Conservation (phyloP, 2,113 vertebrate genomes). For the Turnix velox region DNA sequence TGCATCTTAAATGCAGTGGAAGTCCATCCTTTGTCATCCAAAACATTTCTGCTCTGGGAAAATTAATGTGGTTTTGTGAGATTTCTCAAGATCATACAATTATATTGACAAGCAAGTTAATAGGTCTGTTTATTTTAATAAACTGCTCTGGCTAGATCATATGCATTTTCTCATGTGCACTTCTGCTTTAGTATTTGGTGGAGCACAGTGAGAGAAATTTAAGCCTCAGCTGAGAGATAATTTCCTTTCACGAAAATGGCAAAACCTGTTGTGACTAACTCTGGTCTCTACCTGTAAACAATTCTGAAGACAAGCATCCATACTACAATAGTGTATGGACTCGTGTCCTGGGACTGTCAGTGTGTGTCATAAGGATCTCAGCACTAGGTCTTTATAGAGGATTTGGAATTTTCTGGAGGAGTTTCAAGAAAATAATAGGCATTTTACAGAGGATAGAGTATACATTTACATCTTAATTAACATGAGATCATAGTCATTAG, state of each 20-base stretch:
- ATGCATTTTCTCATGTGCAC: not conserved
- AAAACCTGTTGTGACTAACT: conserved; percentile 26
- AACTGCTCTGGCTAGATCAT: not conserved
- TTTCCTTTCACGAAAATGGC: conserved; percentile 9
- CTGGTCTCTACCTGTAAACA: not conserved
- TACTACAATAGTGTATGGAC: not conserved
- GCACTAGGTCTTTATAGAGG: not conserved
- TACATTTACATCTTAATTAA: not conserved
- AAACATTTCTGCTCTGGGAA: not conserved
- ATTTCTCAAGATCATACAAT: not conserved
- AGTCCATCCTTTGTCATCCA: not conserved
- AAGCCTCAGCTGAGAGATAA: not conserved
- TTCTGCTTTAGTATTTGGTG: not conserved
- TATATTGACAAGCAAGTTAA: not conserved
- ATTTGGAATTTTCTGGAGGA: not conserved
- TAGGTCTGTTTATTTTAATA: not conserved
- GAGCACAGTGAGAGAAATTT: not conserved
- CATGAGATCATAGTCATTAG: not conserved
- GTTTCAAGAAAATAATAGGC: not conserved
- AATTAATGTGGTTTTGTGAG: not conserved
- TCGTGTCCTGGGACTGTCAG: not conserved
- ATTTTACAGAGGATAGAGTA: not conserved
- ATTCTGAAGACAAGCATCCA: not conserved
- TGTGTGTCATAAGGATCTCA: not conserved
- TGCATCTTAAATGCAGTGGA: not conserved